Conservation (phyloP, 2,113 vertebrate species). For the Talpa occidentalis region DNA sequence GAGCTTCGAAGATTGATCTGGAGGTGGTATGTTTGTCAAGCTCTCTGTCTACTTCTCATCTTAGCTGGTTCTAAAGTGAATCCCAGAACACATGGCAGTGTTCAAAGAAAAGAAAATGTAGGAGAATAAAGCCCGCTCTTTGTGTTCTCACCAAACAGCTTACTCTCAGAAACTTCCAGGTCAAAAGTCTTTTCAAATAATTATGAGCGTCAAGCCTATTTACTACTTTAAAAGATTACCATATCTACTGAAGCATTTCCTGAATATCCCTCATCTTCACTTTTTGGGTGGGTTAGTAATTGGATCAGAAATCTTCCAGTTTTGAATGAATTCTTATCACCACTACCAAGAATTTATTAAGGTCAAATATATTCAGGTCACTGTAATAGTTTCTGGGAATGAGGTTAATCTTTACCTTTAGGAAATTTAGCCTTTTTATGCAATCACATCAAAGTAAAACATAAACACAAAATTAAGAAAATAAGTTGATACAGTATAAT, state of each 20-base stretch:
- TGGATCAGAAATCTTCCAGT: not conserved
- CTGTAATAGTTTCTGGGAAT: not conserved
- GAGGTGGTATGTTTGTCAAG: slow-evolving; percentile 41
- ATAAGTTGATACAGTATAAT: not conserved
- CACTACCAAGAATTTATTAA: not conserved
- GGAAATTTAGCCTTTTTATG: not conserved
- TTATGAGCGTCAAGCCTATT: not conserved
- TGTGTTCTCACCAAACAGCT: not conserved
- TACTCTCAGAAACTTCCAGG: not conserved
- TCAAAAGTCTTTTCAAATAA: not conserved
- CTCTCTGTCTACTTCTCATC: not conserved
- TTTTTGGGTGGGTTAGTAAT: not conserved
- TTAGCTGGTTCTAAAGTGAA: not conserved
- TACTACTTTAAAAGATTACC: not conserved
- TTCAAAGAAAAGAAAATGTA: not conserved
- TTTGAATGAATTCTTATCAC: not conserved
- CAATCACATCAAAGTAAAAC: not conserved
- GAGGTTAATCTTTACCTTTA: not conserved
- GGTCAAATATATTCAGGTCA: not conserved
- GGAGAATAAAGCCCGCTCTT: not conserved
- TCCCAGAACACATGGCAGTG: not conserved
- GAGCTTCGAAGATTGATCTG: slow-evolving; percentile 72
- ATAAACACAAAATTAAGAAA: not conserved
- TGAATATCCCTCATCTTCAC: not conserved
- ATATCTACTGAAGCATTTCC: not conserved